Conservation (phyloP, 2,888 invertebrate species). For the Synergus umbraculus region DNA sequence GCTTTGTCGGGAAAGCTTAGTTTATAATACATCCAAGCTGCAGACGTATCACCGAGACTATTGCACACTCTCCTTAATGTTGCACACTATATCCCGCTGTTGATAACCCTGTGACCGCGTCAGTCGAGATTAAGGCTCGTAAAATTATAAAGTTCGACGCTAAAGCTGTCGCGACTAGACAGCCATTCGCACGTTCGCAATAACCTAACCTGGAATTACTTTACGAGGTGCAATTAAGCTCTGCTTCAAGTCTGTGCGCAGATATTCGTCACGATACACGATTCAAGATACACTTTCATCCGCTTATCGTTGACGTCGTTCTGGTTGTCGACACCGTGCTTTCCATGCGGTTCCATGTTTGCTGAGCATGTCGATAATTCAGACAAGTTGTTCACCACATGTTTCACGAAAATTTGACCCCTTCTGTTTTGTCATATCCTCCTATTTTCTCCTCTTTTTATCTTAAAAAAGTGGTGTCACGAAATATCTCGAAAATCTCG, state of each 20-base stretch:
- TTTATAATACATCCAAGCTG: conserved; percentile 50
- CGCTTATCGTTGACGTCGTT: conserved; percentile 45
- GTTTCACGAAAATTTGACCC: conserved; percentile 31
- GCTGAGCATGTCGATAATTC: not conserved
- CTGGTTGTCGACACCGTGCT: conserved; percentile 42
- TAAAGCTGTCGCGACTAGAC: conserved; percentile 61
- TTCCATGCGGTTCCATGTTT: not conserved
- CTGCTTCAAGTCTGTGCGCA: conserved; percentile 44
- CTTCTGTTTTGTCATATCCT: not conserved
- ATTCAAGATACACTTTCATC: conserved; percentile 49
- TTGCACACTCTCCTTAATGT: conserved; percentile 51
- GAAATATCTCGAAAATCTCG: no score
- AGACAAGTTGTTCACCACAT: conserved; percentile 24
- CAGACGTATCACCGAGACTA: conserved; percentile 54
- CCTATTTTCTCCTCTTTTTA: no score
- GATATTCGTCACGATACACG: conserved; percentile 46
- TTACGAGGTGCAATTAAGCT: conserved; percentile 64
- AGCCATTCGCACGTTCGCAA: conserved; percentile 67
- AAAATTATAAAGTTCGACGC: conserved; percentile 70
- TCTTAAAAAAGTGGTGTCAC: no score
- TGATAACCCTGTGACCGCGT: conserved; percentile 51
- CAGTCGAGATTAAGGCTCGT: conserved; percentile 63
- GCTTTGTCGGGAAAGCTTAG: conserved; percentile 52
- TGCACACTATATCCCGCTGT: conserved; percentile 45
- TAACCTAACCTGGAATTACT: conserved; percentile 66